phyloP scores from a whole-genome alignment of 2,888 invertebrate species.

The Mallateleia sp. region DNA sequence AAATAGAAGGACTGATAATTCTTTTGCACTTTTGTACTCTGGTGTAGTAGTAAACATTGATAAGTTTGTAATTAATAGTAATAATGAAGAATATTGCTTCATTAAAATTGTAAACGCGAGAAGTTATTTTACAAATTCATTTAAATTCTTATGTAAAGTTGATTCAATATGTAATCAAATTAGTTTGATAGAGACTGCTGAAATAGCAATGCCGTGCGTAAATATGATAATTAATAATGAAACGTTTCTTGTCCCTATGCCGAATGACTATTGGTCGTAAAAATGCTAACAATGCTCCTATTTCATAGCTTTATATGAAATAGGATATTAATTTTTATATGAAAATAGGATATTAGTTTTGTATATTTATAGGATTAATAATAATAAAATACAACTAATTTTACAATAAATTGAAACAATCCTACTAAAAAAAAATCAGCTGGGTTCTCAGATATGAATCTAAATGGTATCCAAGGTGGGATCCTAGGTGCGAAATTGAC shows the following conservation, averaged over 20 bases:
- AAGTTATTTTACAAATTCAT: not conserved
- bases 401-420: no score
- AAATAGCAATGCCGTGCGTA: not conserved
- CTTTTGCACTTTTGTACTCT: not conserved
- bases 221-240: not conserved
- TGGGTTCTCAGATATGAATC: no score
- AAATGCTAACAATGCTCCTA: no score
- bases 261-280: slow-evolving; percentile 1
- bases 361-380: no score
- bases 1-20: slow-evolving; percentile 1
- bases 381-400: no score
- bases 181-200: not conserved
- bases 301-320: no score
- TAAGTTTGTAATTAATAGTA: not conserved
- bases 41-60: not conserved
- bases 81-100: not conserved
- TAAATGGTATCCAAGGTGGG: no score
- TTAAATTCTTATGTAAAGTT: not conserved
- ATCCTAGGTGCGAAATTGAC: no score
- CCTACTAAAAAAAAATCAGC: no score
- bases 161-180: not conserved
- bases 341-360: no score
- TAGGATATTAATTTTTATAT: no score
- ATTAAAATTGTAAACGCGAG: not conserved
- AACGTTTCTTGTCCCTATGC: not conserved